Percentiles rank a stretch among this genome's conserved stretches.
Evolutionary conservation across 2,888 invertebrate genomes (phyloP).

Genomic region (Frankliniella fusca): DNA sequence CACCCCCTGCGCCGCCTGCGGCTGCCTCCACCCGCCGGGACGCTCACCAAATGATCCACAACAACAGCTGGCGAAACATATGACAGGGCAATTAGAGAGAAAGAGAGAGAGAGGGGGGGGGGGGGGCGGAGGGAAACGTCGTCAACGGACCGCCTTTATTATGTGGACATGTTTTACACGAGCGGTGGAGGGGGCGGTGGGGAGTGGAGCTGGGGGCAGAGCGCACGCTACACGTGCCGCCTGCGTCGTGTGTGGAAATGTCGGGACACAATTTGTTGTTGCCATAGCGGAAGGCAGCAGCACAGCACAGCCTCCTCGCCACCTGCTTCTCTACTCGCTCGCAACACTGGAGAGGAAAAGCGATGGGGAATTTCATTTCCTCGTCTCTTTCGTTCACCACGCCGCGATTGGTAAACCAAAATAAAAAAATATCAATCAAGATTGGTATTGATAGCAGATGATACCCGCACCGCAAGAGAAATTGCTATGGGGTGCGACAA

Average conservation of each 20-base stretch:
- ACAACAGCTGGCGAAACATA: slow-evolving; percentile 6
- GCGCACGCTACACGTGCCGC: neutral
- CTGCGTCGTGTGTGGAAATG: too few species aligned
- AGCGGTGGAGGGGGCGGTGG: too few species aligned
- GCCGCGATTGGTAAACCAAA: neutral
- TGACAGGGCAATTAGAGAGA: slow-evolving; percentile 3
- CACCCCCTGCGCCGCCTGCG: neutral
- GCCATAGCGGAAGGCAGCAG: too few species aligned
- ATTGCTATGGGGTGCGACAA: too few species aligned
- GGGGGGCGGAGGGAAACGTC: too few species aligned
- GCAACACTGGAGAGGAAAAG: neutral
- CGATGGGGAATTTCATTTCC: neutral
- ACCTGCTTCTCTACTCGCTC: too few species aligned
- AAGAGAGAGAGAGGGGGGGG: neutral
- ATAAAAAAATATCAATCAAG: too few species aligned
- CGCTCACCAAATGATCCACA: neutral
- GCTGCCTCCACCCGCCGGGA: neutral
- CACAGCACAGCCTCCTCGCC: too few species aligned
- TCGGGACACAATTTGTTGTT: too few species aligned
- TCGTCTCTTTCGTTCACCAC: neutral
- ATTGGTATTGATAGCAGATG: too few species aligned
- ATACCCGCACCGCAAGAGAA: too few species aligned
- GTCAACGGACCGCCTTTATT: neutral
- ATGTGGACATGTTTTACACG: neutral
- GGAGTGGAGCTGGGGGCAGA: neutral